Conservation (phyloP, 2,113 vertebrate genomes). For the Desmodus rotundus region DNA sequence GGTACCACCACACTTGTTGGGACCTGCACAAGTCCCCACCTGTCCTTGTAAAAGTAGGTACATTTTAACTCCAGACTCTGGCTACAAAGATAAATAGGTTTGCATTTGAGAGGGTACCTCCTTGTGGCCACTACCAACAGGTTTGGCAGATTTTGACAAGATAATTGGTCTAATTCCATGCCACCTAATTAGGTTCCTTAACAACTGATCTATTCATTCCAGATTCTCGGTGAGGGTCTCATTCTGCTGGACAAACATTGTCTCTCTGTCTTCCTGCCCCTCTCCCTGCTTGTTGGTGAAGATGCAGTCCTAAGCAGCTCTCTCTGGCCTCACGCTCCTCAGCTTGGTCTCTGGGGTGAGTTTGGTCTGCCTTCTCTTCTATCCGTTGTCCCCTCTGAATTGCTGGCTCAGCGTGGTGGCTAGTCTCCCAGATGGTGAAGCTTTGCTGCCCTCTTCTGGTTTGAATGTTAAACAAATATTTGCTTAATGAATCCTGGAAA, state of each 20-base stretch:
- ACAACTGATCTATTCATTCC: neutral
- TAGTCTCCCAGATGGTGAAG: neutral
- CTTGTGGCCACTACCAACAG: neutral
- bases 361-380: neutral
- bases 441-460: conserved; percentile 66
- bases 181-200: neutral
- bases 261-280: neutral
- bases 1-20: neutral
- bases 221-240: neutral
- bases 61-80: neutral
- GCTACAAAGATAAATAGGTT: neutral
- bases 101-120: neutral
- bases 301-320: neutral
- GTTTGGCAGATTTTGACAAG: neutral
- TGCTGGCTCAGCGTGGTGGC: neutral
- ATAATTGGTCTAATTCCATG: neutral
- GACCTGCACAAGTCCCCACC: neutral
- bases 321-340: neutral
- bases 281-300: neutral
- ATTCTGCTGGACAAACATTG: neutral
- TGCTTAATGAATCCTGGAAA: neutral
- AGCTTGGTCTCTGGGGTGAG: neutral
- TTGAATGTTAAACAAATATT: neutral
- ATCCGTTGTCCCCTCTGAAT: neutral
- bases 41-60: neutral